phyloP scores from a whole-genome alignment of 2,797 vertebrate species.

The Cynopterus sphinx region DNA sequence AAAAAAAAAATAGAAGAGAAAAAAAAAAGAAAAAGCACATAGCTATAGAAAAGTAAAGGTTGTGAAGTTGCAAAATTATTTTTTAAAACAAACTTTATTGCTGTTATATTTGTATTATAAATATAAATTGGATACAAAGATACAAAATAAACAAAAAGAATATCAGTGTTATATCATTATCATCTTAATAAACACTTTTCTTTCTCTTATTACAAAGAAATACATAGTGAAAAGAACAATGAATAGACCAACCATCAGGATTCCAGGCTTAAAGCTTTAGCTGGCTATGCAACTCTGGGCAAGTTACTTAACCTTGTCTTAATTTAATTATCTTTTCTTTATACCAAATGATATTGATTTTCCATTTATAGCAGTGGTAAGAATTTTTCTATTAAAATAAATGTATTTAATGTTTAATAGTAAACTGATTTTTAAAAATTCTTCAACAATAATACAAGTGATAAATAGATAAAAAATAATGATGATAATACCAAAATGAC shows the following conservation, averaged over 20 bases:
- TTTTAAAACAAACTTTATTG: neutral
- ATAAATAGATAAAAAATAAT: neutral
- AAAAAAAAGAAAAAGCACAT: neutral
- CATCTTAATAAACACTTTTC: neutral
- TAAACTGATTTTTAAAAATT: constrained; percentile 14
- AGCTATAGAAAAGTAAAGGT: neutral
- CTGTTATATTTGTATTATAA: neutral
- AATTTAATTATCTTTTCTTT: neutral
- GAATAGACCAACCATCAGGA: neutral
- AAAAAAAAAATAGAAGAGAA: neutral
- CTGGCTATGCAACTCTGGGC: neutral
- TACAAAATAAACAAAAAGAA: neutral
- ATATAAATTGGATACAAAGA: neutral
- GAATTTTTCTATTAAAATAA: neutral
- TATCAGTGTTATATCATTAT: neutral
- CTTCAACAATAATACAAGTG: neutral
- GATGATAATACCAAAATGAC: neutral
- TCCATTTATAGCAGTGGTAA: neutral
- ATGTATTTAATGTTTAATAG: neutral
- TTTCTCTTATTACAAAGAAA: constrained; percentile 29
- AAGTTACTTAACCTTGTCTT: neutral
- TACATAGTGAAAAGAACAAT: neutral
- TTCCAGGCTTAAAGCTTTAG: neutral
- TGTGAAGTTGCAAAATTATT: neutral
- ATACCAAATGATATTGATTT: neutral